These are phyloP conservation scores for Bombus confusus DNA, from an alignment of 1,140 invertebrate genomes.

Conservation along the genomic window DNA sequence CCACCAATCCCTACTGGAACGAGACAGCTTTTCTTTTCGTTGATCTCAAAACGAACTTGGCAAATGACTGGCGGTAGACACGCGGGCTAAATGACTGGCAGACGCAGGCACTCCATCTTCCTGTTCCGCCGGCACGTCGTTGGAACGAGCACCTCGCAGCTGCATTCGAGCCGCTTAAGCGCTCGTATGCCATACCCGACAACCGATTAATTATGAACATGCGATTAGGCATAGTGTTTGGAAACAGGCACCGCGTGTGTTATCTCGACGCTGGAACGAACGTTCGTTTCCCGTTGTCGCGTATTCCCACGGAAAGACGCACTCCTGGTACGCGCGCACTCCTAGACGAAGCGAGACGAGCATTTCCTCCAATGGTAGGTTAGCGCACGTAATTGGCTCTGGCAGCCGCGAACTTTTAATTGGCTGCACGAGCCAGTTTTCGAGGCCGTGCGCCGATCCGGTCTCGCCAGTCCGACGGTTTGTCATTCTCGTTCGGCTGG, in stretches of 20 bases:
- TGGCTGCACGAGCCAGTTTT: constrained; percentile 51
- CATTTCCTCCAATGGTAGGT: not conserved
- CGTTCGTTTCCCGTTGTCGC: not conserved
- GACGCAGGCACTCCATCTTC: constrained; percentile 40
- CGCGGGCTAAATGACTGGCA: constrained; percentile 42
- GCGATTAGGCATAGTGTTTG: constrained; percentile 34
- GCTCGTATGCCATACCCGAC: constrained; percentile 4
- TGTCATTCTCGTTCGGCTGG: constrained; percentile 46
- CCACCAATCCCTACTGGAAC: not conserved
- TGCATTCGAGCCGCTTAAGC: constrained; percentile 36
- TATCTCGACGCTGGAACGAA: not conserved
- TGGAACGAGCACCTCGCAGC: constrained; percentile 18
- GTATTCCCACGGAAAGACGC: constrained; percentile 36
- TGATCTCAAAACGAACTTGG: not conserved
- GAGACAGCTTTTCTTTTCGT: constrained; percentile 10
- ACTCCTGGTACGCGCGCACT: not conserved
- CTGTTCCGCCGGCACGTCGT: not conserved
- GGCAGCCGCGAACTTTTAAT: constrained; percentile 64
- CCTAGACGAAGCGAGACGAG: not conserved
- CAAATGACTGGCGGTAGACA: constrained; percentile 35
- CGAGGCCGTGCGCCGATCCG: not conserved
- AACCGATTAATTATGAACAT: constrained; percentile 47
- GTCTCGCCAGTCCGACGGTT: constrained; percentile 50
- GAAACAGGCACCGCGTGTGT: not conserved
- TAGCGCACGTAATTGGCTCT: constrained; percentile 62